Evolutionary conservation across 2,113 vertebrate species (phyloP).

Genomic region (Numida meleagris): DNA sequence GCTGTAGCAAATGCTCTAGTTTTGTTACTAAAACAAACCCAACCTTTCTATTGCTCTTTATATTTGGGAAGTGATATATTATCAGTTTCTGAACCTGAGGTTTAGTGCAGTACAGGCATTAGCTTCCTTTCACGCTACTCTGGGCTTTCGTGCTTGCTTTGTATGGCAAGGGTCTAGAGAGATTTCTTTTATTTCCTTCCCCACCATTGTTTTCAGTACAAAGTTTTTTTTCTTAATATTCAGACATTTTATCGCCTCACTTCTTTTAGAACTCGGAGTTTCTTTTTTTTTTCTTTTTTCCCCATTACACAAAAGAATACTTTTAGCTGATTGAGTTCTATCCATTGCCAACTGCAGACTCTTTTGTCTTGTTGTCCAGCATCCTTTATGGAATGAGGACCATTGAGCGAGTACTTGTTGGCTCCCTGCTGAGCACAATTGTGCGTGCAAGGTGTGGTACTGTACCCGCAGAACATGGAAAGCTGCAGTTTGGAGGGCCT

Average conservation of each 20-base stretch:
- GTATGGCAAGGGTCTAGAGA: constrained; percentile 63
- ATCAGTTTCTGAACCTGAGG: constrained; percentile 19
- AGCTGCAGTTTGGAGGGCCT: constrained; percentile 49
- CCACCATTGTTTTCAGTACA: constrained; percentile 51
- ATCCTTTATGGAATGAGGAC: constrained; percentile 59
- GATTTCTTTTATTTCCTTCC: constrained; percentile 66
- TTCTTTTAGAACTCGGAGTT: constrained; percentile 53
- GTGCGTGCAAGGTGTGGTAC: constrained; percentile 72
- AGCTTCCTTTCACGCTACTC: constrained; percentile 66
- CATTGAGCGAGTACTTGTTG: constrained; percentile 65
- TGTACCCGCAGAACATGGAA: constrained; percentile 62
- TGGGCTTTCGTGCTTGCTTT: constrained; percentile 67
- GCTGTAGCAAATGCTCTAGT: constrained; percentile 55
- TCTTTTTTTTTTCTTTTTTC: not conserved
- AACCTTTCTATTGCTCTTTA: constrained; percentile 56
- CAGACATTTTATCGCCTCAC: constrained; percentile 67
- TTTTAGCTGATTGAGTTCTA: constrained; percentile 73
- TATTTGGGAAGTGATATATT: constrained; percentile 65
- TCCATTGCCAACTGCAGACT: constrained; percentile 66
- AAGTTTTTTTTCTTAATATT: constrained; percentile 68
- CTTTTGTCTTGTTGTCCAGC: constrained; percentile 66
- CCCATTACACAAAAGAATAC: constrained; percentile 62
- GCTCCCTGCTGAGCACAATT: constrained; percentile 68
- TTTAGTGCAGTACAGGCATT: constrained; percentile 48
- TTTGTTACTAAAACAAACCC: constrained; percentile 64